Base-by-base conservation (phyloP, 2,888 invertebrate genomes). In the Synanthedon formicaeformis region DNA sequence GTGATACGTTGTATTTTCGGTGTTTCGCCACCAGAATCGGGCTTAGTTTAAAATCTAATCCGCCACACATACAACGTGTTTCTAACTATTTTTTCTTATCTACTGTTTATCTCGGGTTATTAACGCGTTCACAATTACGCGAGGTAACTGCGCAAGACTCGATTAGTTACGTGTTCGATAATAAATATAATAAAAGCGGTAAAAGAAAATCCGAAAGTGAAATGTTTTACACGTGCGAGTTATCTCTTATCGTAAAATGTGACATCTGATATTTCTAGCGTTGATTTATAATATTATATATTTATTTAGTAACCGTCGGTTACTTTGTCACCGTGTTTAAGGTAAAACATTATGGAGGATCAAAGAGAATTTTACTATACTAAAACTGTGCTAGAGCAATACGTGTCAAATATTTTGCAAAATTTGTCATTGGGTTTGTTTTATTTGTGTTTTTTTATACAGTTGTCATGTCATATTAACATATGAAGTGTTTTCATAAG, bases 331-430 rank as follows among this genome's bases (percentile, higher is more conserved):
- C 10, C 34, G 34, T 34, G 2, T 34, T 23, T 34, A 34, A 34
- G 34, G 6, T 34, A 34, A 34, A 34, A 6, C 34, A 34, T 34
- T 34, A 34, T 34, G 34, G 34, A 34, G 10, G 34, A 34, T 34
- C 34, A 34, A 34, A 34, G 34, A 34, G 10, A 34, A 34, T 34
- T 65, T 53, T 67, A 66, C 60, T 14, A 16, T 6, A 65, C 66
- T 13, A 69, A 67, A 61, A 75, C 61, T 60, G 69, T 79, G n/a
- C 53, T 79, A 27, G 81, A 81, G 40, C 78, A 78, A 59, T 79
- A 79, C 59, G 62, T 76, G 52, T 68, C 72, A n/a, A 66, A 69
- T 58, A 61, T 79, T 55, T 58, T 76, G 56, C 74, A 78, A 58
- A 79, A 74, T 57, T 62, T 78, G 45, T 63, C 69, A 51, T 58